These are phyloP conservation scores for Falco cherrug DNA, from an alignment of 2,797 vertebrate species.

Conservation along the genomic window DNA sequence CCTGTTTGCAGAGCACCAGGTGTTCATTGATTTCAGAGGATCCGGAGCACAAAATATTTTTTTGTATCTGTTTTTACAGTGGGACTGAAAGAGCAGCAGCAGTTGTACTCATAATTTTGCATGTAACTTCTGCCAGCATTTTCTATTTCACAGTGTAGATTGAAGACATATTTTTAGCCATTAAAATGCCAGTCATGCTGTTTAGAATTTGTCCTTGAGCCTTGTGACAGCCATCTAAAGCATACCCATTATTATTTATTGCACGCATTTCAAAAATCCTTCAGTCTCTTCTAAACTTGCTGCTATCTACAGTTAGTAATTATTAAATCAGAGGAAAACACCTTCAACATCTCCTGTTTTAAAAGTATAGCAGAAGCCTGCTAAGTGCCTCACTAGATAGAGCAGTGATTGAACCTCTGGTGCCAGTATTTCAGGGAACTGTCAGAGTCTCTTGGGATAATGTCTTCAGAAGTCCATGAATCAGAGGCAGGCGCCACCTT, in stretches of 20 bases:
- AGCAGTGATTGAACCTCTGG: not conserved
- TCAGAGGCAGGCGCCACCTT: not conserved
- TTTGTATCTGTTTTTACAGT: not conserved
- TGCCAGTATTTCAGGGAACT: not conserved
- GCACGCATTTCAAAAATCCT: not conserved
- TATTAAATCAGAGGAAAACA: not conserved
- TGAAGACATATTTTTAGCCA: not conserved
- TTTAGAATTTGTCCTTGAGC: constrained; percentile 25
- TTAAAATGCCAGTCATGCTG: not conserved
- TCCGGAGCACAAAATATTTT: not conserved
- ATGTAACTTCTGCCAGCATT: not conserved
- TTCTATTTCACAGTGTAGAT: not conserved
- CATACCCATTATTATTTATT: not conserved
- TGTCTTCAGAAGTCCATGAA: not conserved
- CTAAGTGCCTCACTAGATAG: not conserved
- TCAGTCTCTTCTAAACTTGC: not conserved
- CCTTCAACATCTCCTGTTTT: not conserved
- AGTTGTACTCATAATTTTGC: not conserved
- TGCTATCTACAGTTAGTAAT: not conserved
- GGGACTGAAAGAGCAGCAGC: not conserved
- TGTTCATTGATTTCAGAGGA: not conserved
- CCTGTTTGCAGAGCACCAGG: not conserved
- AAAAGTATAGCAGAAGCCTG: not conserved
- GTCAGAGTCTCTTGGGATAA: not conserved
- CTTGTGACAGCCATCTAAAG: not conserved